phyloP scores from a whole-genome alignment of 2,113 vertebrate species.

The Elaphurus davidianus region DNA sequence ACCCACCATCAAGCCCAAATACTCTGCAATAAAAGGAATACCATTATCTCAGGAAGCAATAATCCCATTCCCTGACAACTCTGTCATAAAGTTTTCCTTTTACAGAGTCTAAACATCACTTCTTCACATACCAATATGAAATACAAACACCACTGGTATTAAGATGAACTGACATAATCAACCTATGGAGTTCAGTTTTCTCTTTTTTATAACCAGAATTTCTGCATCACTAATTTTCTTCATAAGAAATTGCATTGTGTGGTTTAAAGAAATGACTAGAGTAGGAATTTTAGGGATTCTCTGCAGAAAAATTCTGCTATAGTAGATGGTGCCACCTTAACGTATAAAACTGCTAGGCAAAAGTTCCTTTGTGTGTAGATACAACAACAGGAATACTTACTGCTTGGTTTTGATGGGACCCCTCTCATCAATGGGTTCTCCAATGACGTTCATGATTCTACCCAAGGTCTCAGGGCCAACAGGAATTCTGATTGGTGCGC shows the following conservation, averaged over 20 bases:
- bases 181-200: neutral
- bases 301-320: neutral
- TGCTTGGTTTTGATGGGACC: slow-evolving; percentile 96
- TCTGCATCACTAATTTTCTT: neutral
- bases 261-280: neutral
- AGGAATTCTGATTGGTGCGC: slow-evolving; percentile 96
- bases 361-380: neutral
- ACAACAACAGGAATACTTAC: slow-evolving; percentile 79
- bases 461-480: slow-evolving; percentile 97
- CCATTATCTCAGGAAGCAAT: neutral
- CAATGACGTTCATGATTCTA: slow-evolving; percentile 99
- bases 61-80: neutral
- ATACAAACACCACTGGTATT: neutral
- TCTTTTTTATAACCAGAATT: neutral
- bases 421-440: slow-evolving; percentile 97
- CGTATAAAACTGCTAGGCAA: neutral
- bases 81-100: neutral
- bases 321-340: neutral
- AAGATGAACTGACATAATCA: neutral
- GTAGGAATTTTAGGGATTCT: neutral
- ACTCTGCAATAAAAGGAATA: neutral
- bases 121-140: neutral
- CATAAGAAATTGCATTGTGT: neutral
- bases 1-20: neutral
- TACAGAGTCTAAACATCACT: neutral